phyloP scores from a whole-genome alignment of 30 jellyfish, hydroid and myxozoan genomes.

The Aurelia sp. region DNA sequence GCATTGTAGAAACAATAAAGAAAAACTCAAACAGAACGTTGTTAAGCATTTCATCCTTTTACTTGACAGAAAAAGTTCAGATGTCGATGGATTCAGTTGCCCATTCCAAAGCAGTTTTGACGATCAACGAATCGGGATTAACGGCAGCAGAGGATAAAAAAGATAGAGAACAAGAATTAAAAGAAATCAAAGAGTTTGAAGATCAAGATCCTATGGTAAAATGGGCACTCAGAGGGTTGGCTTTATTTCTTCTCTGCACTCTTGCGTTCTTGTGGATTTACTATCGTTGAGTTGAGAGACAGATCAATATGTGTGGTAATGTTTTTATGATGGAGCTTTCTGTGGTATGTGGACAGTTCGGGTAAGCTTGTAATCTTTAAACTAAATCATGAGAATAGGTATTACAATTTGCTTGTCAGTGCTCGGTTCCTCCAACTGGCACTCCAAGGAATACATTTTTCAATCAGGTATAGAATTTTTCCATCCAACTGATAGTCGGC shows the following conservation, averaged over 20 bases:
- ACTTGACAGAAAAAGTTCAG: constrained; percentile 22
- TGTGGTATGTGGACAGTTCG: too few relatives aligned
- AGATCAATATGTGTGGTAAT: too few relatives aligned
- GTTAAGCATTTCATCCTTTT: neutral
- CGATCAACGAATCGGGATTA: constrained; percentile 32
- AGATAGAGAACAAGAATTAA: constrained; percentile 61
- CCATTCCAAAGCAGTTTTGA: constrained; percentile 57
- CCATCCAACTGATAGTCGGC: too few relatives aligned
- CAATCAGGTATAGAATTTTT: too few relatives aligned
- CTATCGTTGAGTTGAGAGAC: constrained; percentile 59
- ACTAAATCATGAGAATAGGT: too few relatives aligned
- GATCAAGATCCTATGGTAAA: constrained; percentile 37
- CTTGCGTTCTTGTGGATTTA: constrained; percentile 81
- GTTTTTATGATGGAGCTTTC: too few relatives aligned
- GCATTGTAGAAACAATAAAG: too few relatives aligned
- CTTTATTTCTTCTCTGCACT: constrained; percentile 54
- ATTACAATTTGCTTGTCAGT: too few relatives aligned
- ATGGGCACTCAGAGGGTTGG: constrained; percentile 79
- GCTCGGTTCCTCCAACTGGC: too few relatives aligned
- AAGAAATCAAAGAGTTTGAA: constrained; percentile 81
- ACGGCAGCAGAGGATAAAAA: constrained; percentile 34
- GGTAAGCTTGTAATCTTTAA: too few relatives aligned
- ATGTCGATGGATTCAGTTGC: constrained; percentile 63
- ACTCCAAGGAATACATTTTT: too few relatives aligned
- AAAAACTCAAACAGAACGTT: neutral